Evolutionary conservation across 35 echinoderm and acorn worm species (phyloP), one percentile per base, ranked within the genome.

Genomic region (Apostichopus californicus): DNA sequence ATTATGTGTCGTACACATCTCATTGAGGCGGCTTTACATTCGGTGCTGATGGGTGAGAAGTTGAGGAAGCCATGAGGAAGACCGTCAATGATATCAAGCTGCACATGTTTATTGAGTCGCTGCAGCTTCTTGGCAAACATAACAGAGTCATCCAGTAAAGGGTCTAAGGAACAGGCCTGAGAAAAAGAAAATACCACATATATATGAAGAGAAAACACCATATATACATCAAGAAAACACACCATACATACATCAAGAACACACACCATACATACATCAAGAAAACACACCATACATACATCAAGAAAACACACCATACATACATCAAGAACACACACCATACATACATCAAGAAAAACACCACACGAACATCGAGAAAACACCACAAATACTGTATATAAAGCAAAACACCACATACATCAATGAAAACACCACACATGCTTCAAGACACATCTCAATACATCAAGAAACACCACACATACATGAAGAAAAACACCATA

Each of bases 51-150:
- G 3, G 88, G 92, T 13, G 91, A 93, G 93, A 99, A 99, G 89
- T 96, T 96, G 72, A 99, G 97, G 83, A 99, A 99, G 21, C 97
- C 97, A 57, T 99, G 97, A 57, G 97, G 97, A 72, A 99, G 93
- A 28, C 93, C 25, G 61, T 95, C 92, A 1, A 99, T 73, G 58
- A 99, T 81, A 71, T 99, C 95, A 1, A 99, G 77, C 63, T 94
- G 77, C 14, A 99, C 97, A 28, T 93, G 95, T 11, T 88, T 81
- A 25, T 86, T 83, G 15, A 95, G 72, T 8, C 84, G 18, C 60
- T 92, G 91, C n/a, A 96, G 92, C 57, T 90, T 94, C 57, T 93
- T 96, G 88, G 97, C 95, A 90, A 99, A 99, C 80, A 90, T 95
- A 54, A 99, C 81, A 7, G 93, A 96, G 65, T 96, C 95, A 55